Evolutionary conservation across 2,888 invertebrate species (phyloP), one percentile per base, ranked within the genome.

Genomic region (Diploptera punctata): DNA sequence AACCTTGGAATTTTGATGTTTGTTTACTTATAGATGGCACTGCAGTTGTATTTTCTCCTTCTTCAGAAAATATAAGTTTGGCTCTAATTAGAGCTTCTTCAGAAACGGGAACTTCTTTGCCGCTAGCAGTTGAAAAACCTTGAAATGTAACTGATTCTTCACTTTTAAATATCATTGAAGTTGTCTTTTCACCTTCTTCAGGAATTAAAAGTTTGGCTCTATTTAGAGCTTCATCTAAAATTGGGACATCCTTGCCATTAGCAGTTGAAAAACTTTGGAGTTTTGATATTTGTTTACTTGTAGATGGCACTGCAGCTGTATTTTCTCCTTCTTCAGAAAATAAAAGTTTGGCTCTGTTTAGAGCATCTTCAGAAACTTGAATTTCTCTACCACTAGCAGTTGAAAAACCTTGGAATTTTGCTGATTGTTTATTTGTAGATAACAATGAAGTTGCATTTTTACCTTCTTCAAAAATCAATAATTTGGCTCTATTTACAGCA

Each of bases 81-180:
- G 81, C 82, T 76, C 79, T 82, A 26, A 79, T 77, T 44, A 84
- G 75, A 19, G 81, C 79, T 73, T 82, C 78, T 77, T 82, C 79
- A 1, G 77, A 76, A 4, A 77, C 70, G 10, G 2, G 3, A 3
- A 61, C 38, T 21, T 24, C 44, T 61, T 76, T 76, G 1, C 79
- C 79, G 65, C 74, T 68, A 1, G 77, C 79, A 7, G 77, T 79
- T 43, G 72, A 67, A 68, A 79, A 79, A 26, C 78, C 77, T 16
- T 33, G 44, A 38, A 54, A 54, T 21, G 52, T 29, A 49, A 26
- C 31, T 10, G 60, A 13, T 18, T 52, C 26, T 43, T 38, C 18
- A 1, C 38, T 54, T 68, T 31, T 33, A 33, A 3, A 26, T 18
- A 62, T 73, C 16, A 29, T 10, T 31, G 31, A 73, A 26, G 47